Evolutionary conservation across 2,797 vertebrate species (phyloP).

Genomic region (Siniperca scherzeri): DNA sequence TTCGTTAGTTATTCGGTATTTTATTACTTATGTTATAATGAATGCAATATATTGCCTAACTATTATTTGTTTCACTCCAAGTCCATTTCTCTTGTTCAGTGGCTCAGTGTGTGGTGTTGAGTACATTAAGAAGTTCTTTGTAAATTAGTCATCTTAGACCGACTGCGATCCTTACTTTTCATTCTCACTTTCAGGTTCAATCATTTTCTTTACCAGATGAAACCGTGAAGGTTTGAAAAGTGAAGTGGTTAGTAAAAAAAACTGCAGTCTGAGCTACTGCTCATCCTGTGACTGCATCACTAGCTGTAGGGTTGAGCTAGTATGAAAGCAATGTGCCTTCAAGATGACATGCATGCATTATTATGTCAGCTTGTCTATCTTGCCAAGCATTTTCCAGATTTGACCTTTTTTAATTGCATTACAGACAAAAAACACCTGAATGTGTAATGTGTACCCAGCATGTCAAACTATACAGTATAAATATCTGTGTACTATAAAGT

Average conservation of each 20-base stretch:
- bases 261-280: neutral
- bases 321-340: conserved; percentile 8
- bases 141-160: neutral
- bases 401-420: neutral
- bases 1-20: neutral
- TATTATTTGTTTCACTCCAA: no score
- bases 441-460: neutral
- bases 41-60: no score
- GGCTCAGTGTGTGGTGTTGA: neutral
- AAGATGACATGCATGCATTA: neutral
- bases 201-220: neutral
- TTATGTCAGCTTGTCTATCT: no score
- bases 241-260: neutral
- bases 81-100: no score
- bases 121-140: no score
- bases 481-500: no score
- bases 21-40: no score
- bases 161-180: neutral
- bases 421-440: neutral
- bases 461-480: neutral
- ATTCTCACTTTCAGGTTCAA: neutral
- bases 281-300: neutral
- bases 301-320: neutral
- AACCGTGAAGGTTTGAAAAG: neutral
- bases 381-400: neutral